phyloP scores from a whole-genome alignment of 2,113 vertebrate species.

The Chaetura pelagica region DNA sequence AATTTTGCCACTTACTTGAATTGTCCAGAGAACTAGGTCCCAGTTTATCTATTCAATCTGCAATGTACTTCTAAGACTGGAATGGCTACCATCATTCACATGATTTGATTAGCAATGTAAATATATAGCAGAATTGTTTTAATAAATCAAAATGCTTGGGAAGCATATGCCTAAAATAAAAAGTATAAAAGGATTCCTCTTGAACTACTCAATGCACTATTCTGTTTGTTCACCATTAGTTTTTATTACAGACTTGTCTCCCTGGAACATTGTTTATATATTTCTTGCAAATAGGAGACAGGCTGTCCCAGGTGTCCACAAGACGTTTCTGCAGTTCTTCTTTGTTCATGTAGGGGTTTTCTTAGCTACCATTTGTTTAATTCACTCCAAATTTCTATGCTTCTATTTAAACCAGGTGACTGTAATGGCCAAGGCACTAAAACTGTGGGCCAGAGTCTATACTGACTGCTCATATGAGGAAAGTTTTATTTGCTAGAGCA shows the following conservation, averaged over 20 bases:
- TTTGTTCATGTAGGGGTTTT: slow-evolving; percentile 46
- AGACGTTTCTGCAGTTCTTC: slow-evolving; percentile 37
- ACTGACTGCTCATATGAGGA: neutral
- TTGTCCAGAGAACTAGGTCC: neutral
- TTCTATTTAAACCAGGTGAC: slow-evolving; percentile 64
- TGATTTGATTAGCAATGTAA: neutral
- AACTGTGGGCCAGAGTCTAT: neutral
- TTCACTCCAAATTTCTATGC: slow-evolving; percentile 55
- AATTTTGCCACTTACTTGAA: neutral
- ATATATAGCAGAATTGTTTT: neutral
- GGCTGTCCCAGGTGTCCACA: slow-evolving; percentile 52
- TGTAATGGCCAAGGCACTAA: slow-evolving; percentile 27
- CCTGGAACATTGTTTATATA: slow-evolving; percentile 42
- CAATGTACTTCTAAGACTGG: neutral
- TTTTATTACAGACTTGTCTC: slow-evolving; percentile 59
- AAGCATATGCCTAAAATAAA: neutral
- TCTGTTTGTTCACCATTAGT: slow-evolving; percentile 42
- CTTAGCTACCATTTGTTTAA: slow-evolving; percentile 64
- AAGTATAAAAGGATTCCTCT: slow-evolving; percentile 4
- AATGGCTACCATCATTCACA: neutral
- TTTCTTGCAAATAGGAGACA: slow-evolving; percentile 64
- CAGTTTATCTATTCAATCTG: neutral
- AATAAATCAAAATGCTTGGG: neutral
- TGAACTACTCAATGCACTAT: slow-evolving; percentile 9
- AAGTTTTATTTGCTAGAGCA: slow-evolving; percentile 2